Base-by-base conservation (phyloP, 1,140 invertebrate species). In the Drosophila kurseongensis region DNA sequence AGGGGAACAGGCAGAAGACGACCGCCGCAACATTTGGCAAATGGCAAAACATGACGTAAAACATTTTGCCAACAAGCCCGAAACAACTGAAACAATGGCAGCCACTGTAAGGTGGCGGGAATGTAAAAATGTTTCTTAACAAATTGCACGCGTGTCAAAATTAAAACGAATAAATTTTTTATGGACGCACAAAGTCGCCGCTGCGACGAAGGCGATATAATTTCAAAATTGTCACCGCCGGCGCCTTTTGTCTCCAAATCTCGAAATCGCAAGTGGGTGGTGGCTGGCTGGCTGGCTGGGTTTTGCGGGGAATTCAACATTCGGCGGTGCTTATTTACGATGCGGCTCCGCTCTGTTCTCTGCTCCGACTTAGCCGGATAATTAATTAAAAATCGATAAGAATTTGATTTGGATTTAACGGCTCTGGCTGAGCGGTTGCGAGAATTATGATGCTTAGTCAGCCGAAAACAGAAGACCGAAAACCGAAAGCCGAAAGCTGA, bases 331-430 rank as follows among this genome's bases (percentile, higher is more conserved):
- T 59, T 55, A 68, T 85, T 85, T 85, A 85, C 77, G 81, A 84
- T 62, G 61, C 79, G 76, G 68, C 75, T 81, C 52, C 13, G 47
- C 50, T 65, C 16, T 8, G 29, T 3, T 32, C 50, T 65, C 16
- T 32, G 29, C 7, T 32, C 29, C 60, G 60, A 50, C 63, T 58
- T 35, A 35, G 55, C 32, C 45, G 73, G 66, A 88, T 88, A 89
- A 88, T 88, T 88, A 88, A 88, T 88, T 88, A 89, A 88, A 83
- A 88, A 89, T 88, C 84, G 84, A 88, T 88, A 88, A 89, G 84
- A 89, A 59, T 82, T 80, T 83, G 84, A 88, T 88, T 89, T 89
- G 82, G 83, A 75, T 85, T 86, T 85, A 81, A 77, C 81, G 80
- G 77, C 80, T 74, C 56, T 67, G 48, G 65, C 47, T 54, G 65